Base-by-base conservation (phyloP, 92 coral and sea anemone genomes). In the Chrysogorgia sp. region DNA sequence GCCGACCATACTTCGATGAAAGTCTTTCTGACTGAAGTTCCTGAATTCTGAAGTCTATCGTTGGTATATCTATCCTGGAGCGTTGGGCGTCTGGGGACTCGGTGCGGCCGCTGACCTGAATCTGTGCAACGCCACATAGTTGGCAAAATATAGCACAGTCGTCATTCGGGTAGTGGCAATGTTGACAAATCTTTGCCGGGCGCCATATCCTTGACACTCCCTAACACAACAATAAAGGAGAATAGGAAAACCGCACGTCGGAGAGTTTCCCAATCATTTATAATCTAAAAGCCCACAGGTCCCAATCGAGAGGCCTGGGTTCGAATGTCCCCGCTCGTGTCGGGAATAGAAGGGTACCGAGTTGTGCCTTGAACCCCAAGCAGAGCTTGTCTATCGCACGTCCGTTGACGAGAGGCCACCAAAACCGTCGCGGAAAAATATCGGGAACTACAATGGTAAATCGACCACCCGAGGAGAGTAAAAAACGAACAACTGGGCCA, bases 361-460 rank as follows among this genome's bases (percentile, higher is more conserved):
- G 48, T 34, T 71, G 71, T 25, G 76, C 62, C 66, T 79, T 79
- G 30, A 28, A 3, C 17, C 88, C 88, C 7, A 79, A 60, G 28
- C 68, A 45, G n/a, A 79, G 58, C 2, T 7, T 30, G 33, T 55
- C 81, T n/a, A 62, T n/a, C 32, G 77, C 81, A 35, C 40, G 84
- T 6, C 75, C 66, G 31, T 41, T 55, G 77, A 87, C 66, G 19
- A n/a, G n/a, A 17, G 84, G 86, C 86, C 91, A 87, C 88, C 86
- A 83, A 62, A 79, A 84, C 6, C 75, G 80, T 26, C 75, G 37
- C 28, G 81, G 85, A 15, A 58, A 69, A 15, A 79, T 61, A 52
- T 70, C 84, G 13, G 84, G 75, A 37, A 79, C 31, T 20, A 69
- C 75, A 14, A 68, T 17, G 34, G 81, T 79, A 55, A 81, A 63